Percentiles rank a stretch among this genome's conserved stretches.
phyloP scores from a whole-genome alignment of 2,888 invertebrate species.

The Cheilosia variabilis region DNA sequence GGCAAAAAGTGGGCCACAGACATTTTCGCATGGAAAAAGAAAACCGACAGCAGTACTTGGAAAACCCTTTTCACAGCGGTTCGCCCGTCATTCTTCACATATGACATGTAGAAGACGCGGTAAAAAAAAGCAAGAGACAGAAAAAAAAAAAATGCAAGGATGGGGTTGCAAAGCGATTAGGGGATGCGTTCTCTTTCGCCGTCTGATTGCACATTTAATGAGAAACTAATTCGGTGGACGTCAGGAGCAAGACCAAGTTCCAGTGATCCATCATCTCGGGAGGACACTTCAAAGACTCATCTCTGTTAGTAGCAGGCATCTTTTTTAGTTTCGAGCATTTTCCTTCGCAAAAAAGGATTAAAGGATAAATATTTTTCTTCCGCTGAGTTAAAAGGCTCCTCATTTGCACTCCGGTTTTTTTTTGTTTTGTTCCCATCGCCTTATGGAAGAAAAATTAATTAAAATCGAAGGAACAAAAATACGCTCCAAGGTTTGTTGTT shows the following conservation, averaged over 20 bases:
- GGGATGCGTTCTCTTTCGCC: conserved; percentile 36
- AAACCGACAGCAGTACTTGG: conserved; percentile 40
- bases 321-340: conserved; percentile 7
- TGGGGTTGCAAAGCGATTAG: conserved; percentile 49
- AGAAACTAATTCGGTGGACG: conserved; percentile 69
- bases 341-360: conserved; percentile 54
- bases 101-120: conserved; percentile 38
- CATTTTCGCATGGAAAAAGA: conserved; percentile 6
- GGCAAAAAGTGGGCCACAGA: conserved; percentile 39
- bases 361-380: conserved; percentile 69
- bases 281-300: conserved; percentile 46
- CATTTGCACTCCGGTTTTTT: conserved; percentile 41
- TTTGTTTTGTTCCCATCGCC: conserved; percentile 24
- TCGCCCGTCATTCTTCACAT: conserved; percentile 49
- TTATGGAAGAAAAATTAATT: conserved; percentile 67
- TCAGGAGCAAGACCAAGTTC: conserved; percentile 57
- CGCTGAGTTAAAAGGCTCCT: conserved; percentile 2
- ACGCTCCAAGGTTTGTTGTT: conserved; percentile 52
- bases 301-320: neutral
- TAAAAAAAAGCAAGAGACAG: neutral
- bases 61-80: conserved; percentile 48
- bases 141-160: neutral
- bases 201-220: conserved; percentile 71
- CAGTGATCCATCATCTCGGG: conserved; percentile 65
- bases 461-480: conserved; percentile 72